Conservation (phyloP, 2,797 vertebrate genomes). For the Lutjanus argentimaculatus region DNA sequence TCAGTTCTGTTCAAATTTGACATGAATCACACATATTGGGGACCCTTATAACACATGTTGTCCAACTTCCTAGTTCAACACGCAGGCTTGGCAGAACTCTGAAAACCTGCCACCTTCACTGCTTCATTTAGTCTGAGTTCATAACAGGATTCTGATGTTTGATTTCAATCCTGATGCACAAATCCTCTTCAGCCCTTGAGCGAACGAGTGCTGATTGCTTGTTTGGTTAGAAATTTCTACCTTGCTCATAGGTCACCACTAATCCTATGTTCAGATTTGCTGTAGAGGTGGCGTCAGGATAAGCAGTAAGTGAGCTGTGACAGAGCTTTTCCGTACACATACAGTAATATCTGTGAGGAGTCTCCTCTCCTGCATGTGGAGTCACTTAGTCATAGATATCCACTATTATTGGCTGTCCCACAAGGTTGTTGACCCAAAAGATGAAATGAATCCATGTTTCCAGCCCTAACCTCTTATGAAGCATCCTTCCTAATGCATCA, state of each 20-base stretch:
- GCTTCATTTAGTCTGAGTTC: neutral
- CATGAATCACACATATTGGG: too few species aligned
- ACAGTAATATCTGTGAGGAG: neutral
- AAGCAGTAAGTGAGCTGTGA: neutral
- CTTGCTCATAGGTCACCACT: neutral
- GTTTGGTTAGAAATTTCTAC: slow-evolving; percentile 5
- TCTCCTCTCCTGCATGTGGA: slow-evolving; percentile 14
- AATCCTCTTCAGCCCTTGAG: neutral
- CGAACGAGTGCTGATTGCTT: neutral
- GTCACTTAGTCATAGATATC: slow-evolving; percentile 35
- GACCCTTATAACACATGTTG: too few species aligned
- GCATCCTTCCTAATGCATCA: slow-evolving; percentile 47
- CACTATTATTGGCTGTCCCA: slow-evolving; percentile 21
- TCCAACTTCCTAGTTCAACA: neutral
- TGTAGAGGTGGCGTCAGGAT: neutral
- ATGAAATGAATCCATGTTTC: slow-evolving; percentile 56
- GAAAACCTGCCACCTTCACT: slow-evolving; percentile 6
- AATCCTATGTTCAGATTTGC: neutral
- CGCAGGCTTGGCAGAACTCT: slow-evolving; percentile 5
- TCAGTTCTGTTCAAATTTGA: too few species aligned
- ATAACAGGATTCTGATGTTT: neutral
- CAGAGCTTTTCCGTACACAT: neutral
- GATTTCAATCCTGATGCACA: slow-evolving; percentile 8
- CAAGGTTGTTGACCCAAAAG: slow-evolving; percentile 46
- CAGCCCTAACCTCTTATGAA: slow-evolving; percentile 21